Evolutionary conservation across 2,113 vertebrate species (phyloP).

Genomic region (Corvus cornix): DNA sequence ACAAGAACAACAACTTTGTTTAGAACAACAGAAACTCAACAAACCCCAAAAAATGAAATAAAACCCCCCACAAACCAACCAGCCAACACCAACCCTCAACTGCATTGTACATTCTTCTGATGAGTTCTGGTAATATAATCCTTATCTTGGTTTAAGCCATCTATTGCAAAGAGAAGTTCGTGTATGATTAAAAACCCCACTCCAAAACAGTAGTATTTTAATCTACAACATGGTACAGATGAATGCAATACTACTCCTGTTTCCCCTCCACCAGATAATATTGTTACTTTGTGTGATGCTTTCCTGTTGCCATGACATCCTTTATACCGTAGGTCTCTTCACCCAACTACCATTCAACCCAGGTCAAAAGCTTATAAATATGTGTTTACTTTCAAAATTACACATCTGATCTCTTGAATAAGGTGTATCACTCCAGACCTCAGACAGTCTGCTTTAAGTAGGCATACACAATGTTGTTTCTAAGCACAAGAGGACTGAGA

Average conservation of each 20-base stretch:
- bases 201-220: background rate
- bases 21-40: background rate
- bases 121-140: background rate
- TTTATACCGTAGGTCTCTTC: background rate
- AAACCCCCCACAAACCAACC: background rate
- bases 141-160: background rate
- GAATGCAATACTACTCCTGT: background rate
- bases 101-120: background rate
- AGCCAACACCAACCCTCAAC: background rate
- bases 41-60: background rate
- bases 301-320: conserved; percentile 71
- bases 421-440: background rate
- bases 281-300: conserved; percentile 63
- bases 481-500: background rate
- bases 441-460: background rate
- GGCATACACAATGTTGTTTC: background rate
- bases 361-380: background rate
- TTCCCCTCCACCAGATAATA: background rate
- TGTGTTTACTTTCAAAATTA: background rate
- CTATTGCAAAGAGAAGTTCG: background rate
- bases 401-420: background rate
- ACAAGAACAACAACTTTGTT: background rate
- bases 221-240: background rate
- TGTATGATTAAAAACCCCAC: background rate
- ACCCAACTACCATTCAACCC: background rate